phyloP scores from a whole-genome alignment of 2,797 vertebrate species.

The Tauraco hartlaubi region DNA sequence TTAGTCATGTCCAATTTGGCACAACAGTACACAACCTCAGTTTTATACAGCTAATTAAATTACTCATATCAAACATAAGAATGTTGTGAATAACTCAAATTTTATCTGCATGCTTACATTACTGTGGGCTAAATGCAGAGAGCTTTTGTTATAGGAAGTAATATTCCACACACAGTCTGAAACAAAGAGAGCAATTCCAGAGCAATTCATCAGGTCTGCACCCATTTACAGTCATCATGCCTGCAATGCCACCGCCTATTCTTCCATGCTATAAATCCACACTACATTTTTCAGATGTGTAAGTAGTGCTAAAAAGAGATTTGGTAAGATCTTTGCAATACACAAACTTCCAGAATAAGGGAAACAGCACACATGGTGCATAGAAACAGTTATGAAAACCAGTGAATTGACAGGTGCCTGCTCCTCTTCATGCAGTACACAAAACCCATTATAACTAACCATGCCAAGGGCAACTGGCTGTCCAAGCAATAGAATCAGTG shows the following conservation, averaged over 20 bases:
- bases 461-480: not conserved
- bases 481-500: not conserved
- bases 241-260: not conserved
- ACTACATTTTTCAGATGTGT: not conserved
- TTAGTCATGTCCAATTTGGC: not conserved
- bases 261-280: not conserved
- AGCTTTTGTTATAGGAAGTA: not conserved
- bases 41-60: slow-evolving; percentile 15
- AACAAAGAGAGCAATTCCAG: not conserved
- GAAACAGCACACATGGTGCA: not conserved
- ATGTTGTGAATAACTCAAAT: not conserved
- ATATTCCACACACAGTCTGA: not conserved
- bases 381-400: not conserved
- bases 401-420: not conserved
- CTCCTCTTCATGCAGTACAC: not conserved
- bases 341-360: not conserved
- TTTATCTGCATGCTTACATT: not conserved
- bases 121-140: not conserved
- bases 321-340: not conserved
- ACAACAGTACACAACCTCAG: not conserved
- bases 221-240: not conserved
- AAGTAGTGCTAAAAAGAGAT: not conserved
- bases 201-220: not conserved
- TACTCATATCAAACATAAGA: slow-evolving; percentile 2
- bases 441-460: not conserved